These are phyloP conservation scores for Falco rusticolus DNA, from an alignment of 2,797 vertebrate species.

Conservation along the genomic window DNA sequence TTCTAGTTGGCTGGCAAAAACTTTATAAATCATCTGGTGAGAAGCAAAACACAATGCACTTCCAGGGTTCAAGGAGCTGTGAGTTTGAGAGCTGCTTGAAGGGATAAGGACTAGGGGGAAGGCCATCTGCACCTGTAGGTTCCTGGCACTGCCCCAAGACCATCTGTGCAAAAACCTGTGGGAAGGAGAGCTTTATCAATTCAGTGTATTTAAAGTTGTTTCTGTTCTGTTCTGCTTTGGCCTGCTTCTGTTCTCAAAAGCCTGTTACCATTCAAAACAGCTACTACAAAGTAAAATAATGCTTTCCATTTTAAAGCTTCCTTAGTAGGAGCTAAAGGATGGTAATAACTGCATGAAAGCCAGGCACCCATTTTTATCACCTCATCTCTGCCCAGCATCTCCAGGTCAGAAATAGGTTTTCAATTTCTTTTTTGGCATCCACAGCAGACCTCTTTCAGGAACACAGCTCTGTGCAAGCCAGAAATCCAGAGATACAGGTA, in stretches of 20 bases:
- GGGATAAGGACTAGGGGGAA: background rate
- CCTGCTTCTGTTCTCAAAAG: background rate
- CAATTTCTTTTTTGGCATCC: background rate
- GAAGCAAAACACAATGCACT: background rate
- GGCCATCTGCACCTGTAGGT: background rate
- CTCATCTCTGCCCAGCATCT: background rate
- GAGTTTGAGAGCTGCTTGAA: background rate
- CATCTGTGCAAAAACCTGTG: constrained; percentile 4
- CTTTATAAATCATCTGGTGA: background rate
- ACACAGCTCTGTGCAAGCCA: background rate
- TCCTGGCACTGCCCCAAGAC: background rate
- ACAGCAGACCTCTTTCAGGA: background rate
- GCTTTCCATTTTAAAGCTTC: background rate
- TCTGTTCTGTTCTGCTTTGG: background rate
- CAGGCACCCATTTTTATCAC: background rate
- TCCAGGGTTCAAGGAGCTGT: background rate
- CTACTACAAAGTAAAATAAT: background rate
- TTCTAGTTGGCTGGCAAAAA: background rate
- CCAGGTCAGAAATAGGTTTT: constrained; percentile 4
- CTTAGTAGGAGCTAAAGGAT: background rate
- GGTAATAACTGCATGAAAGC: background rate
- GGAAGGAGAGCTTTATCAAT: background rate
- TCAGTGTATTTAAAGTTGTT: background rate
- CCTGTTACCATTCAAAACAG: background rate
- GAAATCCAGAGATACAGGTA: background rate